Conservation (phyloP, 1,140 invertebrate species). For the Whitmania pigra region DNA sequence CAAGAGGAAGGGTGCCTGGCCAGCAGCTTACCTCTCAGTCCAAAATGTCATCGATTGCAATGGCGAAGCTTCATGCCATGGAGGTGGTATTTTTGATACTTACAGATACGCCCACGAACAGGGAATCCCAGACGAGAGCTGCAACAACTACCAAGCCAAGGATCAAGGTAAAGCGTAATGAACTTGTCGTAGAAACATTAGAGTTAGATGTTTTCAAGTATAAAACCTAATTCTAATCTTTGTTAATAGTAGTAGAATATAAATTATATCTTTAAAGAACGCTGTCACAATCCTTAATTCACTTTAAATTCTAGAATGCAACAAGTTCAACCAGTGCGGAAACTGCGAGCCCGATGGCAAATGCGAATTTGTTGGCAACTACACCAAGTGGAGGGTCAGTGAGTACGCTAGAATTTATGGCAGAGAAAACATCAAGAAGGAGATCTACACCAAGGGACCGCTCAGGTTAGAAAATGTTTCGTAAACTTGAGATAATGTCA, state of each 20-base stretch:
- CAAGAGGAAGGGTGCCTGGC: constrained; percentile 43
- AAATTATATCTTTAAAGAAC: no score
- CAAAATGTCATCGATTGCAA: constrained; percentile 46
- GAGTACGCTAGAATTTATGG: constrained; percentile 44
- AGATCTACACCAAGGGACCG: constrained; percentile 45
- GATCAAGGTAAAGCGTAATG: constrained; percentile 37
- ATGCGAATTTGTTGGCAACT: constrained; percentile 40
- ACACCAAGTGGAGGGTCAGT: constrained; percentile 45
- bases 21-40: constrained; percentile 42
- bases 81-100: constrained; percentile 41
- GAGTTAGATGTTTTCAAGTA: no score
- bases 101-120: constrained; percentile 42
- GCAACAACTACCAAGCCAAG: constrained; percentile 47
- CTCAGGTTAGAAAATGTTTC: constrained; percentile 36
- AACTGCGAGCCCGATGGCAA: constrained; percentile 42
- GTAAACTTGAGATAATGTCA: no score
- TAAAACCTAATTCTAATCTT: no score
- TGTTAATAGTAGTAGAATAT: no score
- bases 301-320: constrained; percentile 37
- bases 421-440: constrained; percentile 46
- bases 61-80: constrained; percentile 33
- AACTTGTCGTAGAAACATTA: no score
- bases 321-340: constrained; percentile 43
- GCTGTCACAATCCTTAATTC: no score
- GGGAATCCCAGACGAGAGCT: constrained; percentile 47